Base-by-base conservation (phyloP, 1,140 invertebrate genomes). In the Brachionus asplanchnoidis region DNA sequence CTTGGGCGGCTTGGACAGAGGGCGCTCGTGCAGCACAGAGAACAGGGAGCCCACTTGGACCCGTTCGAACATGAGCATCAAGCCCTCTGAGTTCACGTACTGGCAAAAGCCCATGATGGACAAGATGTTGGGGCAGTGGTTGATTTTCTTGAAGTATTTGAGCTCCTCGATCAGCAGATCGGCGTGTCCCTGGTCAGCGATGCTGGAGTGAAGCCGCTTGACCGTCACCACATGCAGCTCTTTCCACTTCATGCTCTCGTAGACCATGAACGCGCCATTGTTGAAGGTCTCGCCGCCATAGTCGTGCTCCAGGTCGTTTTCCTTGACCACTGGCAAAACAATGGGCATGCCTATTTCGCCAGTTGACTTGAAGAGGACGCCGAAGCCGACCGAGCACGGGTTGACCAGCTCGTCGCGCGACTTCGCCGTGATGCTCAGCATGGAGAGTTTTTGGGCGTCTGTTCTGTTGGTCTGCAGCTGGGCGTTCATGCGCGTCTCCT, bases 91-190 rank as follows among this genome's bases (percentile, higher is more conserved):
- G 60, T 88, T 87, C 11, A 87, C 86, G 17, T 88, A 87, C 65
- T 89, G 88, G 86, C 89, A 90, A 11, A 90, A 86, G 8, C 88
- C 90, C 89, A 91, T 89, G 46, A 91, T 85, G 68, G 89, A 85
- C 32, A 91, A 85, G 42, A 91, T 86, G 79, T 88, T 87, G 2
- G 90, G 89, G 86, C 90, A 53, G 20, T 78, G 36, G 14, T 77
- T 65, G 7, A 82, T 50, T 73, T 12, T 28, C 26, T 66, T 60
- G 26, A 88, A 85, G 84, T 85, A 85, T 14, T 89, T 88, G 20
- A 88, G 84, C 85, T 91, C 90, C 28, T 86, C 85, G 68, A 91
- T 90, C 3, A 91, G 86, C n/a, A 89, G 85, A 85, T 91, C 89
- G 7, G 88, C 85, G n/a, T 86, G 86, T 23, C 87, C 87, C 26